Base-by-base conservation (phyloP, 2,888 invertebrate species). In the Tipula lateralis region DNA sequence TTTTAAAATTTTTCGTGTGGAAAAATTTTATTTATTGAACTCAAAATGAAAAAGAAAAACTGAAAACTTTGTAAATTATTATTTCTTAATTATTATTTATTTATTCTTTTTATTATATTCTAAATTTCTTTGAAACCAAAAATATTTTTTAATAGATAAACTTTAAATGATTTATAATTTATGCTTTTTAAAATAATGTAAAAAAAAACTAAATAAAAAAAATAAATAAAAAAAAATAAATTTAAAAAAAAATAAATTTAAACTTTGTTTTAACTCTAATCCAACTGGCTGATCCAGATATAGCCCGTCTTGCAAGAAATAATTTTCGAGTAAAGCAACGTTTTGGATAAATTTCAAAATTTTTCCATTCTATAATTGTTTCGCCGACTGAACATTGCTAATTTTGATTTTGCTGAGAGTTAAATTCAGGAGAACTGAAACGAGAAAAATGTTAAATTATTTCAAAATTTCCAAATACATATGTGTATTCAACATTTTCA, bases 51-150 rank as follows among this genome's bases (percentile, higher is more conserved):
- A n/a, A 66, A 66, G 19, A 66, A 66, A 66, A 66, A 19, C 24
- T 66, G 24, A 44, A 44, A 44, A 16, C 16, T 44, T 7, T 44
- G 44, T 44, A 44, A 44, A 44, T 44, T 44, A 44, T 44, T 44
- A 44, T 39, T 39, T 39, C 39, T 39, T 39, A 39, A 39, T 39
- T 39, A 39, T 39, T 39, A 39, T 39, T 39, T 39, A 39, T 44
- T 44, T 44, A 44, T 44, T 16, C n/a, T 44, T 44, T 44, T 44
- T 24, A 12, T 66, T 66, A 24, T 24, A 24, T 66, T 66, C 66
- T 66, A 66, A 66, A 66, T 66, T 66, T 66, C 66, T 66, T 66
- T 66, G 66, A 66, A 66, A 66, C 66, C 24, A 66, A 66, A 50
- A 66, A 66, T 66, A 66, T 66, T 66, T 66, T 66, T 66, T 66